phyloP scores from a whole-genome alignment of 2,113 vertebrate genomes.

The Fulmarus glacialis region DNA sequence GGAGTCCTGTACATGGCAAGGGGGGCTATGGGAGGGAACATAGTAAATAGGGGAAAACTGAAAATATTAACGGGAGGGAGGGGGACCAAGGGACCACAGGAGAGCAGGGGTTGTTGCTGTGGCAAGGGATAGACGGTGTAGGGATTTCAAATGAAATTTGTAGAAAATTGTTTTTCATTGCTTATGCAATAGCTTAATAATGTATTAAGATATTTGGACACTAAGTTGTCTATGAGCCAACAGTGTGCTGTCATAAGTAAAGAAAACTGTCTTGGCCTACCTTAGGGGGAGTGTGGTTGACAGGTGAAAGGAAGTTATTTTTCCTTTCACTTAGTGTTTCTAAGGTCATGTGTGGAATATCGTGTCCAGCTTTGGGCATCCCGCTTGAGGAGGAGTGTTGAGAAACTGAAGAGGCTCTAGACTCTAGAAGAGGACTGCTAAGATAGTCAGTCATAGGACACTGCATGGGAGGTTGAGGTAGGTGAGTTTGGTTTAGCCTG shows the following conservation, averaged over 20 bases:
- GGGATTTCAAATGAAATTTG: not conserved
- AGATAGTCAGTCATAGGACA: not conserved
- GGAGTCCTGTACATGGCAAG: not conserved
- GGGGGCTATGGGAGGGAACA: not conserved
- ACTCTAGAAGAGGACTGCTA: not conserved
- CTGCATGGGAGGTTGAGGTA: not conserved
- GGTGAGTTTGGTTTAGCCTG: not conserved
- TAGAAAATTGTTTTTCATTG: not conserved
- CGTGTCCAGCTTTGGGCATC: not conserved
- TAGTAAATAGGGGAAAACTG: not conserved
- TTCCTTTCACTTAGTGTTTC: not conserved
- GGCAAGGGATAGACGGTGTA: not conserved
- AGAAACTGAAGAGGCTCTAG: not conserved
- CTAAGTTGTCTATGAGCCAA: not conserved
- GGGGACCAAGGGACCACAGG: not conserved
- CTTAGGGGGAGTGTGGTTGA: fast-evolving
- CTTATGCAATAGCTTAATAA: not conserved
- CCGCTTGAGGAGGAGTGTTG: not conserved
- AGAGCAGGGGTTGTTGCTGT: not conserved
- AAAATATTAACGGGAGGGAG: not conserved
- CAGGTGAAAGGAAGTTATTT: not conserved
- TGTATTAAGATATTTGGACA: not conserved
- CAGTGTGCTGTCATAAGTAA: not conserved
- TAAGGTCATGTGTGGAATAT: not conserved
- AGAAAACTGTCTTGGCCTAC: not conserved